Evolutionary conservation across 2,888 invertebrate genomes (phyloP), one percentile per base, ranked within the genome.

Genomic region (Hesperia comma): DNA sequence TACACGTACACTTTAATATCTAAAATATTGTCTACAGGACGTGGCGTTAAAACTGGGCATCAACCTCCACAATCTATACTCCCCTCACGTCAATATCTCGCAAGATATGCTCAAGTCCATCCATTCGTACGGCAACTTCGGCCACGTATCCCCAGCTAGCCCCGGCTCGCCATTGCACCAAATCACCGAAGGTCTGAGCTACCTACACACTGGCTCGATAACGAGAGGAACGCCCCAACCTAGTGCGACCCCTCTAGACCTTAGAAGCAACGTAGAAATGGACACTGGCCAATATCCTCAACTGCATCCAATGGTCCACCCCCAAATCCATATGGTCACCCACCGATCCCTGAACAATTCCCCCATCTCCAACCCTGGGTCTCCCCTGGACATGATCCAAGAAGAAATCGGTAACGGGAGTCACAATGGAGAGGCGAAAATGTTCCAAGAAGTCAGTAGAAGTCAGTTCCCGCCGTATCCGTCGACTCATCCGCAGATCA

Each of bases 361-460:
- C 0, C 94, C 95, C 0, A 94, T 94, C 1, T 94, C 94, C 5
- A 94, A 94, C 78, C 94, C 94, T 0, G 94, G 94, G 0, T 95
- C 95, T 68, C 95, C 95, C 0, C 81, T 97, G 67, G 96, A 96
- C 78, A 97, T 97, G 94, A 97, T 97, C 57, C 96, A 96, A 33
- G 92, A 92, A 32, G 92, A 92, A 72, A 95, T 95, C 71, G 94
- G 95, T 0, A 92, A 90, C 57, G 93, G 93, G 0, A 89, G 79
- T 1, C 86, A 82, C 17, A 84, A 80, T 75, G 73, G 71, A 0
- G 79, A 77, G 14, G 56, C 66, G 0, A 77, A 75, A 54, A 41
- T 68, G 6, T 79, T 78, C 61, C 87, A 78, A 71, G 81, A 84
- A 76, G 73, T 82, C 87, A 71, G 78, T 81, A 69, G 82, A 79